Evolutionary conservation across 2,888 invertebrate genomes (phyloP).

Genomic region (Epistrophella euchroma): DNA sequence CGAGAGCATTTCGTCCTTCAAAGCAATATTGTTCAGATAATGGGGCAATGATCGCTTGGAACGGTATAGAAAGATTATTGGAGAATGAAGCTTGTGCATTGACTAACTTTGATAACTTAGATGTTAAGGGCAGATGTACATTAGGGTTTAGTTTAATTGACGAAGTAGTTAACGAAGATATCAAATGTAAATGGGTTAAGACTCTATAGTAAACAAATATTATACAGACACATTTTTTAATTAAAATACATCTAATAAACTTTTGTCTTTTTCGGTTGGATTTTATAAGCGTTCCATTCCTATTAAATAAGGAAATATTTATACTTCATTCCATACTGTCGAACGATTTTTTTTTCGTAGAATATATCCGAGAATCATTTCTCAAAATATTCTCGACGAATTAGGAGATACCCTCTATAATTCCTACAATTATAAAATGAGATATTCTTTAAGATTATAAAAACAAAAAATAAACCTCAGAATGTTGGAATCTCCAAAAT

Average conservation of each 20-base stretch:
- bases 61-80: constrained; percentile 91
- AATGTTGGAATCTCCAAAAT: too few relatives aligned
- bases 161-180: constrained; percentile 78
- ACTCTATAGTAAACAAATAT: constrained; percentile 42
- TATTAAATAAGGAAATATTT: too few relatives aligned
- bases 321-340: too few relatives aligned
- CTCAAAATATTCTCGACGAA: too few relatives aligned
- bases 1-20: constrained; percentile 90
- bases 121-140: constrained; percentile 80
- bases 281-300: too few relatives aligned
- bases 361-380: too few relatives aligned
- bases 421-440: too few relatives aligned
- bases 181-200: constrained; percentile 83
- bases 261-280: too few relatives aligned
- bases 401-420: too few relatives aligned
- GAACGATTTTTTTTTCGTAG: too few relatives aligned
- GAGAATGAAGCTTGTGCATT: constrained; percentile 70
- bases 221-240: background rate
- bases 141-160: constrained; percentile 78
- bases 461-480: too few relatives aligned
- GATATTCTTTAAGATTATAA: too few relatives aligned
- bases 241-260: background rate
- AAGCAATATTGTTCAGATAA: constrained; percentile 97
- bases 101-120: constrained; percentile 85
- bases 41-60: constrained; percentile 99